These are phyloP conservation scores for Notothenia rossii DNA, from an alignment of 2,113 vertebrate genomes.

Conservation along the genomic window DNA sequence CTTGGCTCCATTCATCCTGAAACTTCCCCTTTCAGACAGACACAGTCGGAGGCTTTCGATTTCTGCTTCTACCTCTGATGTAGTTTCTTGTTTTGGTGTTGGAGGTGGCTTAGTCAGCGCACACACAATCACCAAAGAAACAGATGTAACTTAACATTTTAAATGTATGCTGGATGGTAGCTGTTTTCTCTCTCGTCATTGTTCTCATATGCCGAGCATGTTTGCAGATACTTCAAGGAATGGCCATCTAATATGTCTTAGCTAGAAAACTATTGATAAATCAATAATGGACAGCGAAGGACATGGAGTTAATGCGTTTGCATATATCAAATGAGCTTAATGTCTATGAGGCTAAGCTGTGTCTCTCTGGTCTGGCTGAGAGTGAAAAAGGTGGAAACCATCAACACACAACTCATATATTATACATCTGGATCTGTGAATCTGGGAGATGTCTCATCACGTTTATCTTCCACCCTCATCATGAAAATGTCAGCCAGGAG, in stretches of 20 bases:
- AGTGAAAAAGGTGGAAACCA: not conserved
- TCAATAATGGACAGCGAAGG: not conserved
- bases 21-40: conserved; percentile 13
- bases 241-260: not conserved
- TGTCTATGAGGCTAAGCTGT: not conserved
- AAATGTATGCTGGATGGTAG: not conserved
- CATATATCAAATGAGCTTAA: not conserved
- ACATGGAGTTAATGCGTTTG: not conserved
- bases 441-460: conserved; percentile 1
- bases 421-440: not conserved
- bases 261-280: not conserved
- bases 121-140: conserved; percentile 7
- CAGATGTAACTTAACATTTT: not conserved
- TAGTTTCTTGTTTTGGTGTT: not conserved
- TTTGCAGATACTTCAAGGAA: not conserved
- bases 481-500: conserved; percentile 48
- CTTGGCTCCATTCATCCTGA: conserved; percentile 9
- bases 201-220: not conserved
- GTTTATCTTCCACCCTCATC: conserved; percentile 2
- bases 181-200: not conserved
- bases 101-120: not conserved
- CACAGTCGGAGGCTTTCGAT: conserved; percentile 8
- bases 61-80: conserved; percentile 1
- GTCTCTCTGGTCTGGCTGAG: not conserved
- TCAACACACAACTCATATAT: conserved; percentile 7